Conservation (phyloP, 2,888 invertebrate species). For the Eubasilissa splendida region DNA sequence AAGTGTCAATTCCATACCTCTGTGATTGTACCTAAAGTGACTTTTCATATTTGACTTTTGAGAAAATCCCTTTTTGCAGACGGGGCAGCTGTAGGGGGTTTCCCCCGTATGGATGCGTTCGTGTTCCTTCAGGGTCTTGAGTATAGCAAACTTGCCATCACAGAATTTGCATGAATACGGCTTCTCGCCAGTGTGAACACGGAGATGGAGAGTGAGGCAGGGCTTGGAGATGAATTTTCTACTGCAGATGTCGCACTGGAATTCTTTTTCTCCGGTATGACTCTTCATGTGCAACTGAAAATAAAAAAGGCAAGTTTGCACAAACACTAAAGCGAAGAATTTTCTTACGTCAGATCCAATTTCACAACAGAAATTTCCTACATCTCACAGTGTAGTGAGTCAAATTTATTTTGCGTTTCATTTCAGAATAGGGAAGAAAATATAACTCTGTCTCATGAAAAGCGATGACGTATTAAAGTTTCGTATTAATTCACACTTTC, state of each 20-base stretch:
- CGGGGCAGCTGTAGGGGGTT: slow-evolving; percentile 54
- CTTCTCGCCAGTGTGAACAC: slow-evolving; percentile 55
- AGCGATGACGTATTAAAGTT: too few relatives aligned
- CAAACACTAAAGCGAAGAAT: too few relatives aligned
- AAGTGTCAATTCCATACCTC: slow-evolving; percentile 45
- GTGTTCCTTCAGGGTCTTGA: slow-evolving; percentile 56
- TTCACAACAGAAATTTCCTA: too few relatives aligned
- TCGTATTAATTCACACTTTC: too few relatives aligned
- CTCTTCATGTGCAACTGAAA: slow-evolving; percentile 54
- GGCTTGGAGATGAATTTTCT: slow-evolving; percentile 53
- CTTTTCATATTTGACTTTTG: slow-evolving; percentile 58
- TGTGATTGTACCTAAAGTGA: slow-evolving; percentile 56
- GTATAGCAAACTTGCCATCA: slow-evolving; percentile 52
- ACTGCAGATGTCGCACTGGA: slow-evolving; percentile 53
- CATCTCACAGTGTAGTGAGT: too few relatives aligned
- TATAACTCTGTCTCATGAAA: too few relatives aligned
- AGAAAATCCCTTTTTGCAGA: slow-evolving; percentile 54
- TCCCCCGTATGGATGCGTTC: slow-evolving; percentile 57
- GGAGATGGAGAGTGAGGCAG: slow-evolving; percentile 52
- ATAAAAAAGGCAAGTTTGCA: neutral
- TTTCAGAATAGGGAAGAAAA: too few relatives aligned
- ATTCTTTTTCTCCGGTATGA: slow-evolving; percentile 55
- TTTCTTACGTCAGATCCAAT: too few relatives aligned
- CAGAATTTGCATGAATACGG: slow-evolving; percentile 56
- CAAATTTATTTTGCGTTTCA: too few relatives aligned